Percentiles rank a stretch among this genome's conserved stretches.
These are phyloP conservation scores for Tragelaphus eurycerus DNA, from an alignment of 2,797 vertebrate genomes.

Conservation along the genomic window DNA sequence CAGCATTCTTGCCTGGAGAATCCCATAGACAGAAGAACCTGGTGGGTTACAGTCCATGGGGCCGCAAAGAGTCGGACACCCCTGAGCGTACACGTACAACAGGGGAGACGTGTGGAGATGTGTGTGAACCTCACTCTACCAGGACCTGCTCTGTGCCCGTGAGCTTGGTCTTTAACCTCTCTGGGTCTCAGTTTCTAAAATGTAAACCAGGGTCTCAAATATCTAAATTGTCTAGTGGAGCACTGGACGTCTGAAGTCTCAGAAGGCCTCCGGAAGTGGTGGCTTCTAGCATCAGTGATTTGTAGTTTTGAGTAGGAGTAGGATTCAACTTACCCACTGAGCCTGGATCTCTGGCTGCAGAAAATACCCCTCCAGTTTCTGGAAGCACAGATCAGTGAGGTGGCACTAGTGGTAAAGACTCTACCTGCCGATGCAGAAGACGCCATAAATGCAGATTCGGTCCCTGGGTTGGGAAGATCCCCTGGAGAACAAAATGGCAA, in stretches of 20 bases:
- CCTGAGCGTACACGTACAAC: rapidly evolving
- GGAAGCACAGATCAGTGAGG: not conserved
- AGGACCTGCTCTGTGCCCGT: rapidly evolving
- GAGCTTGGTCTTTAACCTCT: not conserved
- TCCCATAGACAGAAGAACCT: not conserved
- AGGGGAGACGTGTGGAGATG: rapidly evolving
- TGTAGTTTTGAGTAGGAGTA: rapidly evolving
- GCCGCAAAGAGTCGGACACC: rapidly evolving
- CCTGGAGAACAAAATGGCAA: not conserved
- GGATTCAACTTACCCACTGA: rapidly evolving
- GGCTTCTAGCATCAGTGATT: not conserved
- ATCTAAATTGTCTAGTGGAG: rapidly evolving
- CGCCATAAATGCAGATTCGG: rapidly evolving
- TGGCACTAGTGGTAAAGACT: not conserved
- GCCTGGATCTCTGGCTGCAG: not conserved
- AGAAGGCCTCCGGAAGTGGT: rapidly evolving
- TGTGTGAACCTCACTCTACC: rapidly evolving
- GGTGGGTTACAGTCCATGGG: not conserved
- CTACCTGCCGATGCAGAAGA: not conserved
- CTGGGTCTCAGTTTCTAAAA: not conserved
- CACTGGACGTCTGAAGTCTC: not conserved
- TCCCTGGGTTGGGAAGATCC: not conserved
- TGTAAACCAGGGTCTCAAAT: not conserved
- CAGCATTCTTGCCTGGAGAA: not conserved
- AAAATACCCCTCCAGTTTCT: not conserved